Conservation (phyloP, 2,888 invertebrate species). For the Xylota segnis region DNA sequence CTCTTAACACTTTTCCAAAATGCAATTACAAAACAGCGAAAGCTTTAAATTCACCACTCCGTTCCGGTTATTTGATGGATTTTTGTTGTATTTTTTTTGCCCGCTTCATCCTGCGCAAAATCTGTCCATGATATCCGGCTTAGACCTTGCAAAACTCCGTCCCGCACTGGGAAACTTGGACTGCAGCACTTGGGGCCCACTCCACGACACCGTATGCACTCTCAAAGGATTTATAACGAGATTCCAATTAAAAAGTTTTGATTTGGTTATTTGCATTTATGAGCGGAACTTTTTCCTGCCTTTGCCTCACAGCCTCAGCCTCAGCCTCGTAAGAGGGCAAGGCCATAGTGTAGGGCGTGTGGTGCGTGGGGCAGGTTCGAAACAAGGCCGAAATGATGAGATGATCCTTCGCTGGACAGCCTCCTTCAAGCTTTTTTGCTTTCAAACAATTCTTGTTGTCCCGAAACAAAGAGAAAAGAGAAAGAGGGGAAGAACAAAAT, state of each 20-base stretch:
- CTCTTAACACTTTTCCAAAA: slow-evolving; percentile 47
- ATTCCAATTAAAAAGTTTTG: slow-evolving; percentile 77
- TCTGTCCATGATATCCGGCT: slow-evolving; percentile 35
- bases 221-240: slow-evolving; percentile 73
- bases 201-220: slow-evolving; percentile 54
- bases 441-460: slow-evolving; percentile 47
- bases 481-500: neutral
- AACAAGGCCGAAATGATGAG: slow-evolving; percentile 40
- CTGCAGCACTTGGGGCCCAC: slow-evolving; percentile 47
- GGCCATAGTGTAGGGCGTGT: neutral
- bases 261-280: slow-evolving; percentile 77
- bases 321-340: too few relatives aligned
- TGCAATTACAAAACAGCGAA: slow-evolving; percentile 58
- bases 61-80: slow-evolving; percentile 24
- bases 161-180: slow-evolving; percentile 41
- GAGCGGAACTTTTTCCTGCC: slow-evolving; percentile 69
- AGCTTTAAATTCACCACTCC: slow-evolving; percentile 51
- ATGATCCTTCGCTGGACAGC: slow-evolving; percentile 59
- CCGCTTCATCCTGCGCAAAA: slow-evolving; percentile 3
- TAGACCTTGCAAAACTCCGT: slow-evolving; percentile 31
- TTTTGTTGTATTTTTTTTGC: neutral
- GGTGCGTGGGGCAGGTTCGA: neutral
- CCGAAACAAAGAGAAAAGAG: neutral
- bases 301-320: slow-evolving; percentile 25
- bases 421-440: slow-evolving; percentile 23